Conservation (phyloP, 53 echinoderm and acorn worm genomes). For the Actinopyga echinites region DNA sequence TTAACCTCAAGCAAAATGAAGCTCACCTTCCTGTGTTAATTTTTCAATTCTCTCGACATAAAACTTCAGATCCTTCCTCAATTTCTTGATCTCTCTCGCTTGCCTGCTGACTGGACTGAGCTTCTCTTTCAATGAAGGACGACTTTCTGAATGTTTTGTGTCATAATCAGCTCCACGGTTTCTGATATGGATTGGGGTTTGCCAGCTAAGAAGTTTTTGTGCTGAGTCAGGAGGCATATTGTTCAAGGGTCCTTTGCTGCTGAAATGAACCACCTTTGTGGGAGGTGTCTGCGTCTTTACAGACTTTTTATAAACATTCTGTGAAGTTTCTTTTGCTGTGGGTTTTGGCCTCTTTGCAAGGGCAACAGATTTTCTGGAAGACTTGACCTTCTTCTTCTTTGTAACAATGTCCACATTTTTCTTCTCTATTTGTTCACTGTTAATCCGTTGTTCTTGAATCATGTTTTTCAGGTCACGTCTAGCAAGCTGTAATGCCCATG, state of each 20-base stretch:
- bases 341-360: background rate
- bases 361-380: slow-evolving; percentile 8
- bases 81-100: slow-evolving; percentile 69
- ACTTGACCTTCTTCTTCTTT: slow-evolving; percentile 26
- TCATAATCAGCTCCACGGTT: background rate
- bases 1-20: too few species aligned
- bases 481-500: slow-evolving; percentile 78
- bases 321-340: background rate
- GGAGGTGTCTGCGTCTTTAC: slow-evolving; percentile 62
- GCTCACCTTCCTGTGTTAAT: slow-evolving; percentile 75
- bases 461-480: slow-evolving; percentile 84
- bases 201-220: background rate
- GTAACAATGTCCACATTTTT: background rate
- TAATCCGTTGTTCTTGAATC: slow-evolving; percentile 43
- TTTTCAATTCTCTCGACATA: slow-evolving; percentile 74
- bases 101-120: slow-evolving; percentile 56
- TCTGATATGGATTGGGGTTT: background rate
- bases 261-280: slow-evolving; percentile 20
- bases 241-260: slow-evolving; percentile 3
- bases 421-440: slow-evolving; percentile 21
- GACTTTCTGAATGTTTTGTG: background rate
- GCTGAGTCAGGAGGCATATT: slow-evolving; percentile 13
- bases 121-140: background rate
- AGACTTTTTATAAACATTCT: slow-evolving; percentile 51
- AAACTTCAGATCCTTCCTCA: slow-evolving; percentile 73